These are phyloP conservation scores for Cephonodes hylas DNA, from an alignment of 2,888 invertebrate genomes.

Conservation along the genomic window DNA sequence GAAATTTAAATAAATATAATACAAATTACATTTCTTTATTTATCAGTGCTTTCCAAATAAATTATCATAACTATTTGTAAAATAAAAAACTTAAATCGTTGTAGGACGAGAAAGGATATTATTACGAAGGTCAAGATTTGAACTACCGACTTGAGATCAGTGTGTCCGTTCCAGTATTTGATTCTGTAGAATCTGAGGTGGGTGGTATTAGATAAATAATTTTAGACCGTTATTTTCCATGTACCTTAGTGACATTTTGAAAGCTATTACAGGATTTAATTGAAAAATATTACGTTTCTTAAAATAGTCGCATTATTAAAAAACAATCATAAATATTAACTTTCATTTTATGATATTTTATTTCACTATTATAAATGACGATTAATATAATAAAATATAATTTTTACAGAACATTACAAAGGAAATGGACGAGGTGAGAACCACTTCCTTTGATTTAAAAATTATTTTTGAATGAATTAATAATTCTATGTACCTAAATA, in stretches of 20 bases:
- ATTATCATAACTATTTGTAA: no score
- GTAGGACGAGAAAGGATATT: conserved; percentile 61
- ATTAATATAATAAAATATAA: conserved; percentile 18
- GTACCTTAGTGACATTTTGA: no score
- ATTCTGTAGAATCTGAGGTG: conserved; percentile 60
- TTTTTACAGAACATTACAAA: conserved; percentile 68
- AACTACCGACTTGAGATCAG: conserved; percentile 68
- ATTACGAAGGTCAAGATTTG: conserved; percentile 63
- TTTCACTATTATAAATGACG: background rate
- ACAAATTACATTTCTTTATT: no score
- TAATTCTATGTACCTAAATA: background rate
- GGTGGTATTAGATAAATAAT: no score
- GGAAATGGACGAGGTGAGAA: conserved; percentile 59
- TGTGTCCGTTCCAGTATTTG: conserved; percentile 70
- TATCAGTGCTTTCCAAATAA: no score
- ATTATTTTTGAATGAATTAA: background rate
- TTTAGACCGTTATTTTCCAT: no score
- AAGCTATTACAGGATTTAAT: no score
- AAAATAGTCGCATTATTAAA: no score
- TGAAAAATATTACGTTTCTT: no score
- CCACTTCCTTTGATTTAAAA: conserved; percentile 16
- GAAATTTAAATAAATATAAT: no score
- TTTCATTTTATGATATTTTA: background rate
- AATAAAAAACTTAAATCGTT: conserved; percentile 22
- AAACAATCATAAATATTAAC: no score